Base-by-base conservation (phyloP, 2,797 vertebrate genomes). In the Dendrocincla tyrannina region DNA sequence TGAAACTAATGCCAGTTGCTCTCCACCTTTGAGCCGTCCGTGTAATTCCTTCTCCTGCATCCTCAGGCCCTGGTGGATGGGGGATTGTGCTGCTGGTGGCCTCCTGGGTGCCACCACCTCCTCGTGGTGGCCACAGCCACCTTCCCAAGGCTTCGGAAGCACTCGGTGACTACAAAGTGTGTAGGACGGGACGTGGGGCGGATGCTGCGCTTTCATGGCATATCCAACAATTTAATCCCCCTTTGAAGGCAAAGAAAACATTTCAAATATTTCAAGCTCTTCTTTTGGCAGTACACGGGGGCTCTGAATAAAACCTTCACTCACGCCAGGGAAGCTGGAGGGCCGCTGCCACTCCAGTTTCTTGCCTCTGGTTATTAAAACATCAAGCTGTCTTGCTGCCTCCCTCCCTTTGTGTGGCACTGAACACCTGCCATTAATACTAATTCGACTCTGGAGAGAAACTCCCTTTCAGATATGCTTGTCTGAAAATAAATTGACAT, bases 401-500 rank as follows among this genome's bases (percentile, higher is more conserved):
- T 94, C 95, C 89, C 91, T 94, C 92, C 94, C 52, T 96, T 96
- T 96, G 96, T 97, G 92, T 35, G 35, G 4, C 75, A 22, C 79
- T 35, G 87, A 95, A 81, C 95, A 96, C 95, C 93, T 95, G 94
- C 95, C 95, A 96, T 94, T 95, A 94, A 75, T 64, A 88, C 91
- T 95, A 93, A 94, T 92, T 91, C 87, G 20, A 8, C 94, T 97
- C 93, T 3, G 73, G 82, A 92, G 95, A 88, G 94, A 88, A 96
- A 95, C 85, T 91, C 92, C 95, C 91, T 96, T 91, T 95, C 95
- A 94, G 93, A 94, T 95, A 97, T 96, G 96, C 94, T 93, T 96
- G 95, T 96, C 96, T 96, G 96, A 75, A 96, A 94, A 97, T 96
- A 95, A 96, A 96, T 96, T 95, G 95, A 96, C 95, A 81, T 91